phyloP scores from a whole-genome alignment of 2,797 vertebrate genomes.

The Spinibarbus caldwelli region DNA sequence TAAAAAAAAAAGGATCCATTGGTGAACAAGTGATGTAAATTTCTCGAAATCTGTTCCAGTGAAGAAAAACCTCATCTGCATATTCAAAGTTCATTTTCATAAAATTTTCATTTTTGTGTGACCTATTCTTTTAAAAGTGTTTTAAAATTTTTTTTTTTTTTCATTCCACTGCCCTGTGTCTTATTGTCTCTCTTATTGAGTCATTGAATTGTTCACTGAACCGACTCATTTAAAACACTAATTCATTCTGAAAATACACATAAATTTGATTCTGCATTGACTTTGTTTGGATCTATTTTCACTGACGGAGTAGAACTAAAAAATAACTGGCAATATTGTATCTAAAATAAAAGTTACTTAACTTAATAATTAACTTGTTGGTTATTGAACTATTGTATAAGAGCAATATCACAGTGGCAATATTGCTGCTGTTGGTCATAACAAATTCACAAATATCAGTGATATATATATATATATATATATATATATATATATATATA shows the following conservation, averaged over 20 bases:
- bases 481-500: too few relatives aligned
- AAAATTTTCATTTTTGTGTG: too few relatives aligned
- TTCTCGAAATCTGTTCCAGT: too few relatives aligned
- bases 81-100: too few relatives aligned
- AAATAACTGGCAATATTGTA: background rate
- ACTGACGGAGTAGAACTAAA: background rate
- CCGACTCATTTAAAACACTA: background rate
- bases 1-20: too few relatives aligned
- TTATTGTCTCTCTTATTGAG: background rate
- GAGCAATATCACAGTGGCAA: background rate
- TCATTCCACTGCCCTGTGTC: too few relatives aligned
- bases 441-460: background rate
- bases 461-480: too few relatives aligned
- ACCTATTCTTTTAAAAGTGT: too few relatives aligned
- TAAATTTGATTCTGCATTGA: background rate
- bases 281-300: background rate
- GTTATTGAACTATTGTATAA: background rate
- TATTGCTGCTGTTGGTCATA: background rate
- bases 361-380: background rate
- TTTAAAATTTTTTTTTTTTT: too few relatives aligned
- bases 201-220: background rate
- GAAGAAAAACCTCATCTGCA: too few relatives aligned
- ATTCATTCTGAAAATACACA: background rate
- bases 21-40: too few relatives aligned
- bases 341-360: background rate